Evolutionary conservation across 37 sponge, comb jelly and placozoan genomes (phyloP), one percentile per base, ranked within the genome.

Genomic region (Ephydatia muelleri): DNA sequence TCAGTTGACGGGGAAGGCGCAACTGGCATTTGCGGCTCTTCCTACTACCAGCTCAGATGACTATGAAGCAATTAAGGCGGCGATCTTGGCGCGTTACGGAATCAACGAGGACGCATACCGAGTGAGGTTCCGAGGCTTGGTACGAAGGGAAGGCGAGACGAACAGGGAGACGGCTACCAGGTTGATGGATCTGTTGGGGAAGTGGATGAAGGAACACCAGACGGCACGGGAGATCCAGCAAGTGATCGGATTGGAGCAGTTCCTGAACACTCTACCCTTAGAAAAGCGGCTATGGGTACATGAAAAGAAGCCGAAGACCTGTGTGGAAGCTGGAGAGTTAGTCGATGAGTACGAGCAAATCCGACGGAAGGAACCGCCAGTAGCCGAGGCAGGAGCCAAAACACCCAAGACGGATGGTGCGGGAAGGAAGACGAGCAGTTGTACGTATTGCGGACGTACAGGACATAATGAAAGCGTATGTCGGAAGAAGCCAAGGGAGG

Each of bases 51-150:
- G 8, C 8, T 43, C 47, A 43, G 9, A 65, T 0, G 31, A 28
- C 16, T 86, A 86, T 39, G 75, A 31, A 1, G 39, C 38, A 2
- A 27, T 88, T 28, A 88, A 88, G 72, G 79, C 57, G 1, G 83
- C 88, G 34, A 78, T 88, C 27, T 29, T 90, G 28, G n/a, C 23
- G 5, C 57, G 81, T 26, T 90, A 90, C 38, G 64, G 85, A 34
- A 68, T 85, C 33, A 81, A 68, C 26, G 85, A 81, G 38, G 90
- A 90, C 39, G 40, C 71, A 49, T 85, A 85, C 36, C 75, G 90
- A 0, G 77, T 69, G 31, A 67, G 85, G 6, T 90, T 90, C 70
- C 32, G 90, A 33, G 14, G 65, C 6, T 75, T 70, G 9, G 23
- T 30, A 0, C 3, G 48, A 66, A 72, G 65, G 73, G 30, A 49